Conservation (phyloP, 2,797 vertebrate genomes). For the Tenualosa ilisha region DNA sequence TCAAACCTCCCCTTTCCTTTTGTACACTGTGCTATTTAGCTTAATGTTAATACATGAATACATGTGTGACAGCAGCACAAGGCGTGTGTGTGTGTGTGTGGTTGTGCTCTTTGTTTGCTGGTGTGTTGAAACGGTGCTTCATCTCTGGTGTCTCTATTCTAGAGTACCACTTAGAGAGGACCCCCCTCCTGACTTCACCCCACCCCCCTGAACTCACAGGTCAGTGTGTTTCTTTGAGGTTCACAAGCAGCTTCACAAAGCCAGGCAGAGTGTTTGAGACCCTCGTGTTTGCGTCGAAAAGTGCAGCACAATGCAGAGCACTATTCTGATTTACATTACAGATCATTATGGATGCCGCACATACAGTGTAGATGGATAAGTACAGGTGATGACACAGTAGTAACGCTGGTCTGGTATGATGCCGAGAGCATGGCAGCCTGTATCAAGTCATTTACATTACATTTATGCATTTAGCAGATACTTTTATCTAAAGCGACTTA, state of each 20-base stretch:
- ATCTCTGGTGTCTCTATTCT: constrained; percentile 95
- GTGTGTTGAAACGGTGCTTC: constrained; percentile 79
- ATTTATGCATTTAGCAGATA: too few relatives aligned
- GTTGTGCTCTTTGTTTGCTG: constrained; percentile 28
- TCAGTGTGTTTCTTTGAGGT: constrained; percentile 86
- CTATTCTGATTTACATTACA: not conserved
- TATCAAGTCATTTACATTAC: too few relatives aligned
- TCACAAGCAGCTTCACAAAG: constrained; percentile 75
- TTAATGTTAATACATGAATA: not conserved
- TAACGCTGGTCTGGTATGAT: not conserved
- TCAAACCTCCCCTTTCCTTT: not conserved
- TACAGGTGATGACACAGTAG: not conserved
- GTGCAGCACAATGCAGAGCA: not conserved
- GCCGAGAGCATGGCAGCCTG: not conserved
- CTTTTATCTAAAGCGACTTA: too few relatives aligned
- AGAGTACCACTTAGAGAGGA: constrained; percentile 99
- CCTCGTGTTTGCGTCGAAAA: not conserved
- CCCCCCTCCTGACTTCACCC: constrained; percentile 99
- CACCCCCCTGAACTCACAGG: constrained; percentile 99
- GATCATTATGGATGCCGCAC: not conserved
- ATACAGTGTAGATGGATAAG: not conserved
- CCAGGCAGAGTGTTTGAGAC: not conserved
- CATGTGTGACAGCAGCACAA: not conserved
- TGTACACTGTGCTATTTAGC: not conserved
- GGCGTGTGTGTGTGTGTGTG: not conserved